These are phyloP conservation scores for Anguilla japonica DNA, from an alignment of 2,113 vertebrate species.

Conservation along the genomic window DNA sequence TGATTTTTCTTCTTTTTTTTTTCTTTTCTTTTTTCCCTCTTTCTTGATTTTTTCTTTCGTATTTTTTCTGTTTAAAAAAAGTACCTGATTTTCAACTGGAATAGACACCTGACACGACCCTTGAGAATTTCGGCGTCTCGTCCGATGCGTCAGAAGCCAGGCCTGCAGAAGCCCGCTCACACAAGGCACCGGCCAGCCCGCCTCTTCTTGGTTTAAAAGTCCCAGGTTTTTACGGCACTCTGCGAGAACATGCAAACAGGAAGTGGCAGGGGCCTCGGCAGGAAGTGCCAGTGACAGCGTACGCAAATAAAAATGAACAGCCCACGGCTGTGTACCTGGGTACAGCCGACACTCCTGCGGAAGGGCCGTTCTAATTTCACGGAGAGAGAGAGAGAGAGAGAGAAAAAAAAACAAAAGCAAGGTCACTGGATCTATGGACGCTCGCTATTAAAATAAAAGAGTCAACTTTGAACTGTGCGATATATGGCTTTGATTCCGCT, in stretches of 20 bases:
- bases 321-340: background rate
- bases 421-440: background rate
- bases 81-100: background rate
- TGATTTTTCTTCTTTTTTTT: conserved; percentile 47
- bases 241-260: background rate
- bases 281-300: background rate
- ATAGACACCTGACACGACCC: background rate
- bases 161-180: background rate
- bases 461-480: background rate
- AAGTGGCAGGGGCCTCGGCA: background rate
- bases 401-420: no score
- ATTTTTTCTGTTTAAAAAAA: background rate
- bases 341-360: no score
- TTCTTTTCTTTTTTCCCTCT: conserved; percentile 43
- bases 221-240: background rate
- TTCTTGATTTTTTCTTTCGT: background rate
- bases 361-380: no score
- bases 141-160: background rate
- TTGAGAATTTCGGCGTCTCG: background rate
- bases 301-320: background rate
- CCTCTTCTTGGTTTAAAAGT: background rate
- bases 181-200: background rate
- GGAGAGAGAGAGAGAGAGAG: no score
- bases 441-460: background rate
- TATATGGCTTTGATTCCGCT: no score